Conservation (phyloP, 2,888 invertebrate species). For the Acleris emargana region DNA sequence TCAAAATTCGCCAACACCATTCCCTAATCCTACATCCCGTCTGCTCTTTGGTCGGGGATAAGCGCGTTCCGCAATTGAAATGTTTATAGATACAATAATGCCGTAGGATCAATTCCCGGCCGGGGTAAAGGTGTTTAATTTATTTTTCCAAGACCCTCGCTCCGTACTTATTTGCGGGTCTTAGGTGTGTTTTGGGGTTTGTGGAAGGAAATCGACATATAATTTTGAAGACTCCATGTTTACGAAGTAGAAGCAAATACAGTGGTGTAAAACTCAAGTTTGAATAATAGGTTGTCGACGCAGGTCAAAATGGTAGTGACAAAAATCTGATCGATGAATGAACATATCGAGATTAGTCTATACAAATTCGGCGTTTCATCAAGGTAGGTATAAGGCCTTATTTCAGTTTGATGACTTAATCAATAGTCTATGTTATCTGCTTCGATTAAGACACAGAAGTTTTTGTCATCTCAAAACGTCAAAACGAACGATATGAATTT, state of each 20-base stretch:
- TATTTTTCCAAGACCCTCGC: conserved; percentile 64
- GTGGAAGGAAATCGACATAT: conserved; percentile 11
- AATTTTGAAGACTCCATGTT: not conserved
- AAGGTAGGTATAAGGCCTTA: no score
- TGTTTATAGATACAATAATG: conserved; percentile 79
- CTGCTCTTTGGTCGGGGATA: conserved; percentile 41
- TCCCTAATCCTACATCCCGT: conserved; percentile 12
- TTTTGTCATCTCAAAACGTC: no score
- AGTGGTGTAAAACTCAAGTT: no score
- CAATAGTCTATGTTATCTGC: no score
- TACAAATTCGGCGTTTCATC: no score
- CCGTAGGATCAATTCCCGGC: conserved; percentile 70
- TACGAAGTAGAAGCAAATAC: not conserved
- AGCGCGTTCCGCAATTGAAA: conserved; percentile 69
- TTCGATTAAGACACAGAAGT: no score
- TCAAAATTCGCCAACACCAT: not conserved
- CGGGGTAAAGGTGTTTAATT: conserved; percentile 65
- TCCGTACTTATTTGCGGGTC: conserved; percentile 37
- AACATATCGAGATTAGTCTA: no score
- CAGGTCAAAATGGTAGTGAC: no score
- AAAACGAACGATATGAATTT: no score
- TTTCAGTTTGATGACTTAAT: no score
- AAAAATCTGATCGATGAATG: no score
- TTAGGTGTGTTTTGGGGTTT: conserved; percentile 23
- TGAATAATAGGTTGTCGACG: no score